Base-by-base conservation (phyloP, 1,140 invertebrate species). In the Bombus polaris region DNA sequence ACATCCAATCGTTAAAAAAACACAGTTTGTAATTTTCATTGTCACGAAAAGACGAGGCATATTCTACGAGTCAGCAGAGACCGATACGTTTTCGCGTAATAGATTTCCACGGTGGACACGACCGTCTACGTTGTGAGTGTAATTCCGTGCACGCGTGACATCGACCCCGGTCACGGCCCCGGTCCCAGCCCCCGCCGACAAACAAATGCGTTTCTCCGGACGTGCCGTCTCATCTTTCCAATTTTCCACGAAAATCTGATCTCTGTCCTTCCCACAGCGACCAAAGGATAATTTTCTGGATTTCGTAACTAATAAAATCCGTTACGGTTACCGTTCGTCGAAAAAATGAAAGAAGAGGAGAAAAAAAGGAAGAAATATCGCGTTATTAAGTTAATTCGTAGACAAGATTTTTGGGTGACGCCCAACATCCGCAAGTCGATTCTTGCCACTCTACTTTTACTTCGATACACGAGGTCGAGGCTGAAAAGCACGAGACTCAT, bases 61-160 rank as follows among this genome's bases (percentile, higher is more conserved):
- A 44, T 82, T 75, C 75, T 65, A 44, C 39, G 32, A 65, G 81
- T 6, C 53, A 39, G 74, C 62, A 59, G 70, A 66, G 81, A 35
- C 42, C 22, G 32, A 32, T 57, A 37, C 65, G 32, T 79, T 18
- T 32, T 66, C 32, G 42, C 42, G 42, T 79, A 79, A 79, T 80
- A 80, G 66, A 35, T 80, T 70, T 53, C 12, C 35, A 35, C 66
- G 47, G 74, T 59, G 74, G 53, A 62, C 53, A 39, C 74, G 62
- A 28, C 35, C 35, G 44, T 39, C 44, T 25, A 35, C 44, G 6
- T 37, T 37, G 44, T 32, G 44, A 39, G 35, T 9, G 78, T 57
- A 74, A 83, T 83, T 83, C 72, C 72, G 72, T 75, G 81, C 71
- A 74, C 71, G 72, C 62, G 42, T 72, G 37, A 10, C 47, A 10